Evolutionary conservation across 2,888 invertebrate genomes (phyloP), one percentile per base, ranked within the genome.

Genomic region (Nomada goodeniana): DNA sequence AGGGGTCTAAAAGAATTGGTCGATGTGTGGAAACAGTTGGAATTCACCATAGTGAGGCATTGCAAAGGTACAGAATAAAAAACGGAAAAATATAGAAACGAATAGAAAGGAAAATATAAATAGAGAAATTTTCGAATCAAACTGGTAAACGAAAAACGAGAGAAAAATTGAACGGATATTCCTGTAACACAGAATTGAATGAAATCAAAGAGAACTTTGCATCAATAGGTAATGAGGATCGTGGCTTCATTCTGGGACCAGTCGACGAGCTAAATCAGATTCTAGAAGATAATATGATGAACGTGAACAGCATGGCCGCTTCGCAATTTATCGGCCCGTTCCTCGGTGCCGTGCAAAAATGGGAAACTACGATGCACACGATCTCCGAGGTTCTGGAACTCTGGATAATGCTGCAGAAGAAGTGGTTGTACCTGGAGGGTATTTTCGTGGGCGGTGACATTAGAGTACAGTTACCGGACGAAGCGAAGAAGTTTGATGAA

Each of bases 381-480:
- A 97, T 98, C 80, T 96, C 97, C 0, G 98, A 98, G 93, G 97
- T 98, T 9, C 96, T 98, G 2, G 98, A 98, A 80, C 97, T 97
- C 86, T 98, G 98, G 98, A 94, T 97, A 92, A 95, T 96, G 3
- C 96, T 97, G 2, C 98, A 98, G 92, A 95, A 97, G 77, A 98
- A 98, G 92, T 98, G 98, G 98, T 95, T 98, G 85, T 98, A 98
- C 91, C 94, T 98, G 84, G 98, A 98, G 92, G 98, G 98, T 0
- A 98, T 98, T 82, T 98, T 98, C 92, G 96, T 98, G 0, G 98
- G 97, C 0, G 98, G 98, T 7, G 98, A 98, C 91, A 98, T 98
- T 85, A 95, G 98, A 68, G 94, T 96, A 0, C 98, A 98, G 91
- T 94, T 98, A 71, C 98, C 98, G 0, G 98, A 98, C 1, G 98